phyloP scores from a whole-genome alignment of 2,888 invertebrate genomes.

The Aplocera efformata region DNA sequence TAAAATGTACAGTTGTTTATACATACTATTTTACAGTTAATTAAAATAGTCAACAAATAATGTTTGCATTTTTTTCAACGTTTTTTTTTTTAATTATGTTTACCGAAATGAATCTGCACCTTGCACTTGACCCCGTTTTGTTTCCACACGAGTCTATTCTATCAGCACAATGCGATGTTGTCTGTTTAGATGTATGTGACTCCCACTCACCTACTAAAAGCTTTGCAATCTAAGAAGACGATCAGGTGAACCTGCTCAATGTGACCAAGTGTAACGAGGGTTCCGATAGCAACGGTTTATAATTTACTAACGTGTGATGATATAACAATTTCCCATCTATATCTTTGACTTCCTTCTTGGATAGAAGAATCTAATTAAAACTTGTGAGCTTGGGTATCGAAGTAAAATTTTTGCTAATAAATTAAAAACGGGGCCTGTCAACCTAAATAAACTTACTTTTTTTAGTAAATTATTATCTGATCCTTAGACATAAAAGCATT shows the following conservation, averaged over 20 bases:
- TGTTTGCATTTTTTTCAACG: conserved; percentile 51
- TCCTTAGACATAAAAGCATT: too few relatives aligned
- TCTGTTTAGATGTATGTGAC: conserved; percentile 36
- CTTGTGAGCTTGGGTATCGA: too few relatives aligned
- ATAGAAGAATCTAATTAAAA: too few relatives aligned
- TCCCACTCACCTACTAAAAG: conserved; percentile 57
- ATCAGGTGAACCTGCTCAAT: conserved; percentile 6
- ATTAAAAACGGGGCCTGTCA: too few relatives aligned
- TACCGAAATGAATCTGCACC: conserved; percentile 13
- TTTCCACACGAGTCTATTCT: conserved; percentile 14
- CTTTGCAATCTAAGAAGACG: conserved; percentile 51
- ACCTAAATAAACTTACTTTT: too few relatives aligned
- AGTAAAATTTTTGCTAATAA: too few relatives aligned
- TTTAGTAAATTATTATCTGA: too few relatives aligned
- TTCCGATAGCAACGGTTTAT: too few relatives aligned
- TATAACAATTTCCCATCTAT: too few relatives aligned
- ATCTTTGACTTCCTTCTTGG: too few relatives aligned
- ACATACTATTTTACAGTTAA: conserved; percentile 63
- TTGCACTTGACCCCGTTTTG: conserved; percentile 22
- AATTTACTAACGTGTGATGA: too few relatives aligned
- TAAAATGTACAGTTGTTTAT: conserved; percentile 70
- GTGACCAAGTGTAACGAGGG: neutral
- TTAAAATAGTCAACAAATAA: conserved; percentile 69
- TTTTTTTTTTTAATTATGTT: conserved; percentile 12
- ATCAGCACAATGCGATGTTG: conserved; percentile 32